Base-by-base conservation (phyloP, 1,140 invertebrate genomes). In the Brachionus angularis region DNA sequence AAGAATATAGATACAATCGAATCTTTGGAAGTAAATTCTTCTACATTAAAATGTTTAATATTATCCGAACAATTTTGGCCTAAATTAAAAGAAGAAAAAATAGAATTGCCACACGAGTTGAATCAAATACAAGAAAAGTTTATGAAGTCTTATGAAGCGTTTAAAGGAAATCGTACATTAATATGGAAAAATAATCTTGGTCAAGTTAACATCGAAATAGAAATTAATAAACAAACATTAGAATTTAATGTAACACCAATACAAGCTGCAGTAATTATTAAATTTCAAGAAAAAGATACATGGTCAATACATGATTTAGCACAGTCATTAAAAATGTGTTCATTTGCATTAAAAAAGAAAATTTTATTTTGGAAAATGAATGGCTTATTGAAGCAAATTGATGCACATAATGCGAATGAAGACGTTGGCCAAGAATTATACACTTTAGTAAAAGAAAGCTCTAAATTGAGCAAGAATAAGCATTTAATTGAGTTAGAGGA, bases 31-130 rank as follows among this genome's bases (percentile, higher is more conserved):
- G 70, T 53, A 46, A 39, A 44, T 50, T 7, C 21, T 18, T 12
- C 27, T 7, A 36, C 50, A 23, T 42, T 44, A 16, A 44, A 52
- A 12, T 58, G 70, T 23, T 21, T 96, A 77, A 93, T 98, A 73
- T 82, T 98, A 8, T 98, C 94, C 0, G 91, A 91, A n/a, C 93
- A 98, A 77, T 98, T 97, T 84, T 99, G 96, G 96, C 95, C 96
- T 1, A 44, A 71, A 16, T 92, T 97, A 73, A 91, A 96, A 78
- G 92, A 95, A 78, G 93, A 96, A 82, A 91, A 88, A 74, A 82
- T 98, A 5, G 88, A 92, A 75, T 78, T 98, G 34, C 93, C 93
- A 3, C 83, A 86, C 25, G 83, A 87, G 75, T 86, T 97, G 33
- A 87, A 90, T 76, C 84, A 88, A 72, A 88, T 91, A 76, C 85